These are phyloP conservation scores for Barbus barbus DNA, from an alignment of 2,113 vertebrate species.

Conservation along the genomic window DNA sequence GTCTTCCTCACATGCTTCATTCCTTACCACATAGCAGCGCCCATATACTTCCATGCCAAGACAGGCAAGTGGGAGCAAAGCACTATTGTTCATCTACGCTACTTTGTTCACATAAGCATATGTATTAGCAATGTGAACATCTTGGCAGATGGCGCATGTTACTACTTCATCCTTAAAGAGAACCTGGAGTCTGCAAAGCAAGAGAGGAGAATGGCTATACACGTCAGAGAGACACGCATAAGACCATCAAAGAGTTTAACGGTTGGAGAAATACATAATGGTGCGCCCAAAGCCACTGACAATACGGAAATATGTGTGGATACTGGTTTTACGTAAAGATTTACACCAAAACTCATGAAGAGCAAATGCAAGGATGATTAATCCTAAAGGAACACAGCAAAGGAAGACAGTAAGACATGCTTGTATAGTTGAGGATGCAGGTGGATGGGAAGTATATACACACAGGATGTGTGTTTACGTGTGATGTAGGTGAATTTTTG, in stretches of 20 bases:
- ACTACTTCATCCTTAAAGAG: slow-evolving; percentile 75
- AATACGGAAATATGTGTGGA: slow-evolving; percentile 13
- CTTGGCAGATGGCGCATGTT: slow-evolving; percentile 71
- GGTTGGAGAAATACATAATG: neutral
- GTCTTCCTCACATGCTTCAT: slow-evolving; percentile 74
- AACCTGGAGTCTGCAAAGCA: slow-evolving; percentile 56
- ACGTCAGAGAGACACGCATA: neutral
- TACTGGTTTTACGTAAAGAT: slow-evolving; percentile 20
- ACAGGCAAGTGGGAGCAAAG: neutral
- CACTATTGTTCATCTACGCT: slow-evolving; percentile 41
- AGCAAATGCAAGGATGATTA: neutral
- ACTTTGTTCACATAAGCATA: slow-evolving; percentile 64
- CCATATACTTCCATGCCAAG: slow-evolving; percentile 69
- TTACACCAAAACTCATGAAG: too few species aligned
- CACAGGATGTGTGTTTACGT: neutral
- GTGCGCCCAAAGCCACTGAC: neutral
- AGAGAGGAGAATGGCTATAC: slow-evolving; percentile 35
- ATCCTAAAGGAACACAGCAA: neutral
- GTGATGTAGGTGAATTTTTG: neutral
- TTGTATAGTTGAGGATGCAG: neutral
- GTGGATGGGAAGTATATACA: neutral
- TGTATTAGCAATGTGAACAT: slow-evolving; percentile 76
- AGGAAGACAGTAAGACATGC: neutral
- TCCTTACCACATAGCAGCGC: slow-evolving; percentile 67
- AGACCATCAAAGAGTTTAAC: neutral